These are phyloP conservation scores for Heliconius nattereri DNA, from an alignment of 1,140 invertebrate species.

Conservation along the genomic window DNA sequence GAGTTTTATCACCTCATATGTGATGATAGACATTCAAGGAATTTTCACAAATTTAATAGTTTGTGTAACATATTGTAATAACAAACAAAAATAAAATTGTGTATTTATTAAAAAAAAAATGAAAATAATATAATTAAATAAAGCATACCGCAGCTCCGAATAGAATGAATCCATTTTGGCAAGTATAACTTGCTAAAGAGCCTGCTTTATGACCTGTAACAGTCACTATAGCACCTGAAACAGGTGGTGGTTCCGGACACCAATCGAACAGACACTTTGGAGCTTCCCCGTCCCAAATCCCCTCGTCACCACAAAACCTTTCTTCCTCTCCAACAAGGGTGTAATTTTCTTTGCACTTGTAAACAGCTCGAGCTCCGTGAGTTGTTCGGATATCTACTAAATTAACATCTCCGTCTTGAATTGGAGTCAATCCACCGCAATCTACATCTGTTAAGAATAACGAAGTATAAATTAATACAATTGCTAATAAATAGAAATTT, in stretches of 20 bases:
- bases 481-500: too few species aligned
- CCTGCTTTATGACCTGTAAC: constrained; percentile 87
- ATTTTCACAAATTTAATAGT: not conserved
- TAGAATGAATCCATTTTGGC: constrained; percentile 91
- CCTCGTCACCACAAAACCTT: constrained; percentile 89
- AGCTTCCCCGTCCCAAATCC: constrained; percentile 89
- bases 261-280: constrained; percentile 92
- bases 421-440: constrained; percentile 86
- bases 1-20: too few species aligned
- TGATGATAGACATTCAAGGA: too few species aligned
- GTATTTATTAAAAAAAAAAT: too few species aligned
- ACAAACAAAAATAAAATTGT: not conserved
- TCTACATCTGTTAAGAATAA: constrained; percentile 85
- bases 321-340: constrained; percentile 88
- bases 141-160: constrained; percentile 89
- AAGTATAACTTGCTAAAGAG: constrained; percentile 89
- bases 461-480: too few species aligned
- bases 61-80: not conserved
- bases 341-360: constrained; percentile 91
- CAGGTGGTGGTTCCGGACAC: constrained; percentile 90
- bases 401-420: constrained; percentile 88
- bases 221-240: constrained; percentile 87
- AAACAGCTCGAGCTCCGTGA: constrained; percentile 88
- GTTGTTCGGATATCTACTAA: constrained; percentile 88
- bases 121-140: not conserved